phyloP scores from a whole-genome alignment of 2,888 invertebrate species.

The Blastobasis adustella region DNA sequence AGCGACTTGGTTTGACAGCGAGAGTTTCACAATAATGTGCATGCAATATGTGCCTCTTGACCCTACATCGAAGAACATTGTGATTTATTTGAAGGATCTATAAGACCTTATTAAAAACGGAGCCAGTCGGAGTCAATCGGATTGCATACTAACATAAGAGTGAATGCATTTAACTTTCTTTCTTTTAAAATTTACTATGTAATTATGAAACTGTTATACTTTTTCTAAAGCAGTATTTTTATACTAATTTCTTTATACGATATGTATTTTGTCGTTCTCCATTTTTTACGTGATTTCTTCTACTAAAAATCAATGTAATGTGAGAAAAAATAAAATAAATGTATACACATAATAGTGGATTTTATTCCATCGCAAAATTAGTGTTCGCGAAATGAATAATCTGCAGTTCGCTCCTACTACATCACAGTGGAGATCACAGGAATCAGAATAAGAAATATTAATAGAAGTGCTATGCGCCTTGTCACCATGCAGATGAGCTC shows the following conservation, averaged over 20 bases:
- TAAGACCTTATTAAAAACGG: neutral
- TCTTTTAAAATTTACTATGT: constrained; percentile 4
- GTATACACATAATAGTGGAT: constrained; percentile 44
- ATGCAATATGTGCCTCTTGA: neutral
- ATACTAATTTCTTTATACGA: constrained; percentile 54
- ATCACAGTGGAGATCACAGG: no score
- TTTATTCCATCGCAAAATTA: no score
- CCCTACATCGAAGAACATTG: neutral
- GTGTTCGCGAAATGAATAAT: no score
- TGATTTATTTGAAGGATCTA: neutral
- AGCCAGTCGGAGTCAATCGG: constrained; percentile 8
- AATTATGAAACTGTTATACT: constrained; percentile 15
- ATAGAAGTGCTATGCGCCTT: no score
- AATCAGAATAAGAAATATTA: no score
- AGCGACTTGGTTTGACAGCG: neutral
- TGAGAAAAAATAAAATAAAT: constrained; percentile 53
- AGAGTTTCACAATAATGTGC: neutral
- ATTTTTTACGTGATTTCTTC: constrained; percentile 58
- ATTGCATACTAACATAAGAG: constrained; percentile 24
- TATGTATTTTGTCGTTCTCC: constrained; percentile 35
- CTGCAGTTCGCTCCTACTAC: no score
- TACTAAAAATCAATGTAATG: constrained; percentile 56
- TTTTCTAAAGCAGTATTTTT: constrained; percentile 63
- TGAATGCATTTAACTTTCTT: constrained; percentile 29
- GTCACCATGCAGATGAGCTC: no score